phyloP scores from a whole-genome alignment of 2,797 vertebrate genomes.

The Ceyx erithaca region DNA sequence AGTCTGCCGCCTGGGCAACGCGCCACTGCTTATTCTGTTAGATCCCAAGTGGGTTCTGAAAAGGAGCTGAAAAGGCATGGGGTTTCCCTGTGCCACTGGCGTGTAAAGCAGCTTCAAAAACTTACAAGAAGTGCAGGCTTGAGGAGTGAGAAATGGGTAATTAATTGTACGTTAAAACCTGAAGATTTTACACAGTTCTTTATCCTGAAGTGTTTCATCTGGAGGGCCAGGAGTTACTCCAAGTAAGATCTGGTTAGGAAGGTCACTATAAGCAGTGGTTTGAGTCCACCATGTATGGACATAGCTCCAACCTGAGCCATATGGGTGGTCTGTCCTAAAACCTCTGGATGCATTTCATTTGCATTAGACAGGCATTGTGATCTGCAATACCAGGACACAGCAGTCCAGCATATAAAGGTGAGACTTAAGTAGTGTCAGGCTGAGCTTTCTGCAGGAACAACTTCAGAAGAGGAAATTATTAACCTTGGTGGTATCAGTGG shows the following conservation, averaged over 20 bases:
- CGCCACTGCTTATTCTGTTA: accelerated
- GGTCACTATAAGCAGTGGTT: background rate
- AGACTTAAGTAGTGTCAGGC: background rate
- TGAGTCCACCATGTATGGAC: background rate
- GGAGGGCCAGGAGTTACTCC: background rate
- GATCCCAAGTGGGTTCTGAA: background rate
- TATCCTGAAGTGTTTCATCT: background rate
- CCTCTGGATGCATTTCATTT: background rate
- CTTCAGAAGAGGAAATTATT: background rate
- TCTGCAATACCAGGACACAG: accelerated
- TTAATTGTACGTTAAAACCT: background rate
- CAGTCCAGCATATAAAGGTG: accelerated
- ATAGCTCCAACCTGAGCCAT: background rate
- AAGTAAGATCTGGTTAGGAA: background rate
- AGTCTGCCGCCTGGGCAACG: accelerated
- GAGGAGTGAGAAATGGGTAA: background rate
- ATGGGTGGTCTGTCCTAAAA: background rate
- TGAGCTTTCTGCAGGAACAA: background rate
- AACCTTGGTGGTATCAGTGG: background rate
- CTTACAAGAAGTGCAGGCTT: background rate
- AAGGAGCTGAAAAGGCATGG: background rate
- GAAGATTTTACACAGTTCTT: background rate
- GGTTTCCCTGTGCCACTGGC: background rate
- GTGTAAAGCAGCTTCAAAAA: background rate
- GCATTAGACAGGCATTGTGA: background rate